Percentiles rank a stretch among this genome's conserved stretches.
Evolutionary conservation across 1,140 invertebrate genomes (phyloP).

Genomic region (Cardiocondyla obscurior): DNA sequence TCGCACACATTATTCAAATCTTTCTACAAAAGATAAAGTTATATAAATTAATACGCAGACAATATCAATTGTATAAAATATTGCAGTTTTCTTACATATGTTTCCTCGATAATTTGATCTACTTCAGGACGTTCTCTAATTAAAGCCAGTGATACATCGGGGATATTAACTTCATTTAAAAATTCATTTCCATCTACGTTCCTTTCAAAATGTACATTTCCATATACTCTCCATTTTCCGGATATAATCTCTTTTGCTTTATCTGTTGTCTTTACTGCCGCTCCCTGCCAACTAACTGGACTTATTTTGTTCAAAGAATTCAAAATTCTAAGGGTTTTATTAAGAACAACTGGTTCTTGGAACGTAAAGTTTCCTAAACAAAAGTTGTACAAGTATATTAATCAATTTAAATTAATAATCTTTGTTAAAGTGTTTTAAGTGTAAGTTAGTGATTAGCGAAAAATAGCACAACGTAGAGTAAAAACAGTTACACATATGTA

Average conservation of each 20-base stretch:
- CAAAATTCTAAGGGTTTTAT: conserved; percentile 66
- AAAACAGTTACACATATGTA: not conserved
- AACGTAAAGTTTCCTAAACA: conserved; percentile 76
- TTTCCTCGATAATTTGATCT: conserved; percentile 56
- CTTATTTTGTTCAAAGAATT: conserved; percentile 74
- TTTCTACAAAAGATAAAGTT: conserved; percentile 10
- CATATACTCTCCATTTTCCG: conserved; percentile 75
- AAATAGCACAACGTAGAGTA: not conserved
- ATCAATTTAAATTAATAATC: not conserved
- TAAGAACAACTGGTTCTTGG: conserved; percentile 71
- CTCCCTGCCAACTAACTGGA: conserved; percentile 73
- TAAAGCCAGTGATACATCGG: conserved; percentile 64
- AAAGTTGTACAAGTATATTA: conserved; percentile 2
- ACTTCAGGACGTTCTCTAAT: conserved; percentile 64
- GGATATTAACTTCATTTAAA: conserved; percentile 75
- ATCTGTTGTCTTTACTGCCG: conserved; percentile 64
- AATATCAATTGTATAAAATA: not conserved
- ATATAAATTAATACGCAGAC: not conserved
- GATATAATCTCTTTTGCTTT: conserved; percentile 70
- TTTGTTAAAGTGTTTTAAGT: not conserved
- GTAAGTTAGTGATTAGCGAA: not conserved
- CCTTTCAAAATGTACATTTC: conserved; percentile 75
- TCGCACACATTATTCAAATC: conserved; percentile 74
- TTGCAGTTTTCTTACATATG: conserved; percentile 67
- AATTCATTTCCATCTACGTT: conserved; percentile 69